Conservation (phyloP, 2,797 vertebrate species). For the Nyctalus aviator region DNA sequence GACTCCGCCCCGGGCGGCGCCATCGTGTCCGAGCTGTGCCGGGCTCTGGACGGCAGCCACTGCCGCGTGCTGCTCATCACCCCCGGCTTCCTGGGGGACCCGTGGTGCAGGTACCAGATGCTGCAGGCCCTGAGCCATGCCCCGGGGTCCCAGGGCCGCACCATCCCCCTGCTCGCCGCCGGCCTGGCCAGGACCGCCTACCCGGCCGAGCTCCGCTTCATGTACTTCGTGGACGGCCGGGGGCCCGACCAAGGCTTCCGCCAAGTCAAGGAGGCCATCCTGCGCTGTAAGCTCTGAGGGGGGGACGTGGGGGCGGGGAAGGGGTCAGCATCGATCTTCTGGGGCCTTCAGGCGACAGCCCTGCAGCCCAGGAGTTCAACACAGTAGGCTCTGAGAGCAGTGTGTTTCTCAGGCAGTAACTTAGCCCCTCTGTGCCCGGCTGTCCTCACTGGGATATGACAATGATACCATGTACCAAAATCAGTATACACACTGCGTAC, state of each 20-base stretch:
- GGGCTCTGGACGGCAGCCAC: slow-evolving; percentile 91
- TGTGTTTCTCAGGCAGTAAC: not conserved
- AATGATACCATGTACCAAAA: not conserved
- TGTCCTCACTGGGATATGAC: not conserved
- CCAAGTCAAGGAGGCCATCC: slow-evolving; percentile 87
- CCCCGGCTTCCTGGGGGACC: slow-evolving; percentile 90
- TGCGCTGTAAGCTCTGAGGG: slow-evolving; percentile 89
- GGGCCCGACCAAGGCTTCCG: slow-evolving; percentile 86
- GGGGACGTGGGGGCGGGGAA: too few relatives aligned
- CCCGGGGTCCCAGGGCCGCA: slow-evolving; percentile 88
- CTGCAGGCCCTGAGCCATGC: slow-evolving; percentile 91
- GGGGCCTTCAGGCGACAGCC: not conserved
- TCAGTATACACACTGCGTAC: not conserved
- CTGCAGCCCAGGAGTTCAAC: not conserved
- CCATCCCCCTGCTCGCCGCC: slow-evolving; percentile 90
- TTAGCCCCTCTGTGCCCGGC: not conserved
- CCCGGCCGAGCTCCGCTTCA: slow-evolving; percentile 90
- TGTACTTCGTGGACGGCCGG: slow-evolving; percentile 88
- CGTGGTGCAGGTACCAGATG: slow-evolving; percentile 95
- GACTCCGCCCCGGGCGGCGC: slow-evolving; percentile 88
- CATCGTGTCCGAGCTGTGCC: slow-evolving; percentile 90
- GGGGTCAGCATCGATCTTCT: not conserved
- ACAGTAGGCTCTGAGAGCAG: not conserved
- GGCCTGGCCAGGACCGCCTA: slow-evolving; percentile 88
- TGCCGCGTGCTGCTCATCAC: slow-evolving; percentile 92